Percentiles rank a stretch among this genome's conserved stretches.
These are phyloP conservation scores for Plotosus lineatus DNA, from an alignment of 2,113 vertebrate species.

Conservation along the genomic window DNA sequence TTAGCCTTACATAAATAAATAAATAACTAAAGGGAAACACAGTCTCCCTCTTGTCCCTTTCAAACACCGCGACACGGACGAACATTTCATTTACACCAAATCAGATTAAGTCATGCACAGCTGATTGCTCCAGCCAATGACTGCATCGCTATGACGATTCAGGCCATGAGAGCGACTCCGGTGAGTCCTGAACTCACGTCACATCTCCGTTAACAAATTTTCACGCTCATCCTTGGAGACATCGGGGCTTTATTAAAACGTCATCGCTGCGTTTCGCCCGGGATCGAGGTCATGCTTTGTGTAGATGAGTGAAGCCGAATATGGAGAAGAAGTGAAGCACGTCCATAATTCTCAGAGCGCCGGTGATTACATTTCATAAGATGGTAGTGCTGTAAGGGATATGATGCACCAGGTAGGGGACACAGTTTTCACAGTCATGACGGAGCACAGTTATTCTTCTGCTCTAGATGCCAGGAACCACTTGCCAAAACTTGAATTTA, in stretches of 20 bases:
- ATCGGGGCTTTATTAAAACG: constrained; percentile 25
- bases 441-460: neutral
- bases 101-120: constrained; percentile 77
- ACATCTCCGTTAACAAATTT: constrained; percentile 66
- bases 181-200: constrained; percentile 68
- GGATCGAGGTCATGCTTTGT: constrained; percentile 31
- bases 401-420: neutral
- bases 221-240: constrained; percentile 44
- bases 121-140: constrained; percentile 64
- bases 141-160: constrained; percentile 39
- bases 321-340: neutral
- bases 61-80: constrained; percentile 72
- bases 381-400: neutral
- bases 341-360: neutral
- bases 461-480: neutral
- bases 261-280: constrained; percentile 27
- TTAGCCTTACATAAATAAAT: neutral
- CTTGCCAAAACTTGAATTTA: constrained; percentile 5
- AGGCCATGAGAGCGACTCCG: constrained; percentile 64
- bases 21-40: constrained; percentile 66
- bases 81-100: constrained; percentile 81
- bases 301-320: neutral
- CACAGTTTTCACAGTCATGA: no score
- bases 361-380: neutral
- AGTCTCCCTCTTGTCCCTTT: constrained; percentile 47